Conservation (phyloP, 2,797 vertebrate species). For the Anisognathus igniventris region DNA sequence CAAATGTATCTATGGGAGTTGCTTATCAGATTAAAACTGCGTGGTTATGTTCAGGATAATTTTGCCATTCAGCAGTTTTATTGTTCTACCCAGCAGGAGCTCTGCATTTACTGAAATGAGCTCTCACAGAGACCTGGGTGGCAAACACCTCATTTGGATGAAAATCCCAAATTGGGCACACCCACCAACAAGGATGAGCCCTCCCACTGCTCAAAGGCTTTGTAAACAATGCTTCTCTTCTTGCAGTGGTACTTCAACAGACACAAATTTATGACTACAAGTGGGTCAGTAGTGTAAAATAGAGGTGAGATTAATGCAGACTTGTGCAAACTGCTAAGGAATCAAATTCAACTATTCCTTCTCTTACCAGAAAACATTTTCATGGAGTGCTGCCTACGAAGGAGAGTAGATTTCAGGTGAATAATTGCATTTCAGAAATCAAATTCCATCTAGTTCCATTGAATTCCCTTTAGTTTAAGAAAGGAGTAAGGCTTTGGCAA, state of each 20-base stretch:
- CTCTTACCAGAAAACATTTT: neutral
- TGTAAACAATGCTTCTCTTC: neutral
- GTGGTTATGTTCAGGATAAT: neutral
- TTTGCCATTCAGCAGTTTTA: neutral
- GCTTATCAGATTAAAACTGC: neutral
- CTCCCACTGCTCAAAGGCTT: neutral
- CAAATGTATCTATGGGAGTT: neutral
- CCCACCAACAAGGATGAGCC: neutral
- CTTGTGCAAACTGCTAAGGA: neutral
- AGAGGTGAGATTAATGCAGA: neutral
- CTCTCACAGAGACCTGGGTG: neutral
- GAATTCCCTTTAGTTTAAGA: neutral
- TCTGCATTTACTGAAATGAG: neutral
- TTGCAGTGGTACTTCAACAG: neutral
- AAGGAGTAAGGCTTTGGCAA: neutral
- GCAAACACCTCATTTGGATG: neutral
- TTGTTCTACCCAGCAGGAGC: neutral
- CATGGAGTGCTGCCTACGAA: neutral
- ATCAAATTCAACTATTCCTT: neutral
- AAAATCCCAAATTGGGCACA: neutral
- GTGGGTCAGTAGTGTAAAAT: neutral
- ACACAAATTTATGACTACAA: neutral
- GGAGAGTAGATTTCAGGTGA: neutral
- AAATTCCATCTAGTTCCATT: neutral
- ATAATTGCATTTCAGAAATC: neutral